Percentiles rank a stretch among this genome's conserved stretches.
Conservation (phyloP, 2,888 invertebrate species). For the Odontomyia ornata region DNA sequence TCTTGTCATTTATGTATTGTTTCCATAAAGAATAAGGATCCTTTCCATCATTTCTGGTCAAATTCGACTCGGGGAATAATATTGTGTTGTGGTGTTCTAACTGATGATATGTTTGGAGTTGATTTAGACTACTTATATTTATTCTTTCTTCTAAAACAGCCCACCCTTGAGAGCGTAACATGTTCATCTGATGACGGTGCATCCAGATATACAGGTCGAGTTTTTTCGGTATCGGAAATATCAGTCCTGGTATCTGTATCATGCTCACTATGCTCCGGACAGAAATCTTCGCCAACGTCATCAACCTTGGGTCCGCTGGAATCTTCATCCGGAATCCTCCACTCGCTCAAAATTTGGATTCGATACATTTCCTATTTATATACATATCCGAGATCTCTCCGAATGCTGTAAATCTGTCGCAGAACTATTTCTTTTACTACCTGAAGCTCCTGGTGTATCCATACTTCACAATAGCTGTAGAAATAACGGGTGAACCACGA, state of each 20-base stretch:
- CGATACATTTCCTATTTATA: not conserved
- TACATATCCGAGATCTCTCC: not conserved
- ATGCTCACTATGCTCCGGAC: no score
- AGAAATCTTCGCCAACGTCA: not conserved
- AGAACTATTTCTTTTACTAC: not conserved
- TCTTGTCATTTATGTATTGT: not conserved
- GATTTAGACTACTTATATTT: not conserved
- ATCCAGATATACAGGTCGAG: no score
- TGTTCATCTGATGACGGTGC: not conserved
- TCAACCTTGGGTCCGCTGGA: conserved; percentile 6
- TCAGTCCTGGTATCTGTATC: no score
- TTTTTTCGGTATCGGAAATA: no score
- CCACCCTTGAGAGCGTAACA: not conserved
- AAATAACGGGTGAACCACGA: no score
- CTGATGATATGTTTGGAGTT: no score
- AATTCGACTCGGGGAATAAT: not conserved
- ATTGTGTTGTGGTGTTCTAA: not conserved
- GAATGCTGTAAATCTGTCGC: conserved; percentile 10
- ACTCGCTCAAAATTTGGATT: conserved; percentile 1
- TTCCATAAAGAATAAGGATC: no score
- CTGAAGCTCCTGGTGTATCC: no score
- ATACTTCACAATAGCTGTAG: no score
- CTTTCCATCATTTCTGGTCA: not conserved
- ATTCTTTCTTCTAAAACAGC: not conserved
- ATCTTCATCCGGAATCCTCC: not conserved